These are phyloP conservation scores for Cydia strobilella DNA, from an alignment of 1,140 invertebrate genomes.

Conservation along the genomic window DNA sequence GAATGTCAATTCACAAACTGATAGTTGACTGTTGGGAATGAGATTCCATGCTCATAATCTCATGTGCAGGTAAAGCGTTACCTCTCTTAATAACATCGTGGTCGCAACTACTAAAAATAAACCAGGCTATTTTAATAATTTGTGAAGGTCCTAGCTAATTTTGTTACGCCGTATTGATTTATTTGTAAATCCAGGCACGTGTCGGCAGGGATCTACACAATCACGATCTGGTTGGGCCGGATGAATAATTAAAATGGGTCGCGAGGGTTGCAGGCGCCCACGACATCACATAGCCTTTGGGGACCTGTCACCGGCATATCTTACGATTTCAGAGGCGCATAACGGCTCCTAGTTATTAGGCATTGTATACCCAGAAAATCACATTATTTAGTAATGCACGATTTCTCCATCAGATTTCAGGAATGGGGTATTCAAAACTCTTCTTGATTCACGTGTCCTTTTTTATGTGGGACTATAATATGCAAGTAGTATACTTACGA, in stretches of 20 bases:
- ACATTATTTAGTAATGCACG: background rate
- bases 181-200: constrained; percentile 39
- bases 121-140: constrained; percentile 11
- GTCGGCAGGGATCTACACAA: constrained; percentile 38
- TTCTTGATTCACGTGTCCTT: too few relatives aligned
- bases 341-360: constrained; percentile 26
- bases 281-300: constrained; percentile 49
- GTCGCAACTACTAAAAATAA: background rate
- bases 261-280: constrained; percentile 41
- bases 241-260: constrained; percentile 61
- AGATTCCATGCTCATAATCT: too few relatives aligned
- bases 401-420: too few relatives aligned
- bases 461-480: too few relatives aligned
- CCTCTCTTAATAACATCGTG: background rate
- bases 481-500: too few relatives aligned
- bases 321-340: constrained; percentile 31
- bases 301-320: constrained; percentile 38
- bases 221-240: constrained; percentile 48
- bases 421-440: too few relatives aligned
- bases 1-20: too few relatives aligned
- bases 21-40: too few relatives aligned
- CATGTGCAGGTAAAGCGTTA: too few relatives aligned
- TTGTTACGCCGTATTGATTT: constrained; percentile 28
- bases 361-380: constrained; percentile 16
- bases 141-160: constrained; percentile 22